Base-by-base conservation (phyloP, 2,113 vertebrate species). In the Argyrosomus japonicus region DNA sequence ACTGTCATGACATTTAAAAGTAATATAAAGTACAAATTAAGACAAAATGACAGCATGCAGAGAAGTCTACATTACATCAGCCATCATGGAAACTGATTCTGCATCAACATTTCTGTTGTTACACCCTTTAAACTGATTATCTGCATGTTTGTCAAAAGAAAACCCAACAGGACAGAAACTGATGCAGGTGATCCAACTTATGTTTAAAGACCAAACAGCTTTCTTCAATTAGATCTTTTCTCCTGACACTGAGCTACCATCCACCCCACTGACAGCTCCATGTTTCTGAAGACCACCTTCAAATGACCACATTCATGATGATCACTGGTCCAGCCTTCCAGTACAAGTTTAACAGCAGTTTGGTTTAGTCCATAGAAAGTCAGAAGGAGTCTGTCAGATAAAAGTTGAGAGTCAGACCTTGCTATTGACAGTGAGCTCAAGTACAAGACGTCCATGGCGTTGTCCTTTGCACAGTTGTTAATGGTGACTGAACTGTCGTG, bases 391-490 rank as follows among this genome's bases (percentile, higher is more conserved):
- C 25, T 40, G 58, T 81, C 69, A 0, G 51, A 1, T 19, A 50
- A 58, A 3, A 1, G 0, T 2, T 70, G 82, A 23, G 45, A 64
- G 8, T 84, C 64, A 45, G 32, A 70, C n/a, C n/a, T n/a, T n/a
- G n/a, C n/a, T 0, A 0, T 1, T 17, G 25, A 0, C 2, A 40
- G 72, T 27, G 60, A 88, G 9, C 27, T 54, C 11, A 90, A 45
- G 76, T 88, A 92, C 43, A 91, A 11, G 17, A 91, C 51, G 12
- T 93, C 91, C 3, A 43, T 78, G 47, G 56, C 77, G 5, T 82
- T 77, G 82, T 93, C 91, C n/a, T 82, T 78, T 0, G 90, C 90
- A 77, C 91, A 93, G 75, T 91, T 91, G 72, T 91, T 78, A 43
- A 89, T 87, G 14, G 76, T 83, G 53, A 88, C 77, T n/a, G 70